Base-by-base conservation (phyloP, 2,113 vertebrate species). In the Ptilonorhynchus violaceus region DNA sequence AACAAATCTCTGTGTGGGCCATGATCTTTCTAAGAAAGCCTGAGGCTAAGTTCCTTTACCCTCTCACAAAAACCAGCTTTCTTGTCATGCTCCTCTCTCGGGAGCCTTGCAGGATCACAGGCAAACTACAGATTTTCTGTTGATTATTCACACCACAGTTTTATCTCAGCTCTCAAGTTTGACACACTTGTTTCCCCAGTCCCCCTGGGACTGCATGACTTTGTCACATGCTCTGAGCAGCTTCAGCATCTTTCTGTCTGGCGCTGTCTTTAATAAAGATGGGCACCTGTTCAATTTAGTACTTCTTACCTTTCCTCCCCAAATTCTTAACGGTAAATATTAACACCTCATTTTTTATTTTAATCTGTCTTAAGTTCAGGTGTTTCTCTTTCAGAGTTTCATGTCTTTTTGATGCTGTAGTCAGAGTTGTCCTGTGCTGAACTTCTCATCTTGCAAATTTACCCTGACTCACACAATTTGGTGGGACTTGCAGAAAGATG, bases 191-290 rank as follows among this genome's bases (percentile, higher is more conserved):
- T 46, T 44, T 42, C n/a, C 30, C 22, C 22, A 25, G 22, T 44
- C 8, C 8, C 18, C 5, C 17, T 3, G 3, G 1, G 21, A 11
- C 13, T 69, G 9, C 0, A 0, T 16, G 47, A 62, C 64, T 93
- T 89, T 87, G 23, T 13, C 13, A 13, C 13, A 8, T 21, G 3
- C 11, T 68, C 49, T 69, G 31, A 76, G 31, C 4, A 47, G 14
- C 27, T 13, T 89, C 49, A 55, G 8, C 18, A 62, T 33, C 33
- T 64, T 85, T 78, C 28, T 56, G 16, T 39, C 20, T 0, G 0
- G 12, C 81, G 9, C 15, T 55, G 23, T 30, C 13, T 39, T 25
- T 72, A 42, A 9, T 64, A 77, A 69, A 53, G 17, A n/a, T 8
- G 2, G 9, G 2, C 3, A 72, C 1, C 7, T 6, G 0, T 63